Base-by-base conservation (phyloP, 2,888 invertebrate species). In the Chalcis sispes region DNA sequence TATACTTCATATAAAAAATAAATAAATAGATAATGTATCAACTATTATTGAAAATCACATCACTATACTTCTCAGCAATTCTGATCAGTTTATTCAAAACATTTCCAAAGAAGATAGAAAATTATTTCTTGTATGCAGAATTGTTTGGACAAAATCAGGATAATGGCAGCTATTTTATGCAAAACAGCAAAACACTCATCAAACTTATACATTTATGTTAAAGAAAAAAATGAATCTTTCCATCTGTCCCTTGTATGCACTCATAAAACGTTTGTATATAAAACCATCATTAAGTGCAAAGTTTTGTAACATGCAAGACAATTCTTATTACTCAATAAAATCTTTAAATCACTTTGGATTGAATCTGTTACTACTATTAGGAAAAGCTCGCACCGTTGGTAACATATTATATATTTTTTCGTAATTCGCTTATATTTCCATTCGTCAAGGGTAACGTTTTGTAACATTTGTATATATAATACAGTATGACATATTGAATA, bases 241-340 rank as follows among this genome's bases (percentile, higher is more conserved):
- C 80, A 75, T 78, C 78, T 74, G 58, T 77, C 77, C 77, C 78
- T 72, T 71, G 71, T 48, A 25, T 75, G 59, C 59, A 64, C n/a
- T 69, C 65, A 36, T 29, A 58, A 48, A 42, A 70, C 66, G 50
- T 27, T 13, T 74, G 15, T 13, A 52, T 40, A 56, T 20, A 58
- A 71, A 56, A 67, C 29, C 50, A 8, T 20, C n/a, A 5, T 59
- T 27, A 46, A 42, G 20, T 72, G 54, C n/a, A 40, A 48, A 7
- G 20, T 20, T 50, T 20, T 7, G 4, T 4, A 36, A 50, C 20
- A 50, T 4, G 8, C 13, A 64, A 50, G 56, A 64, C 23, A 27
- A 65, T 7, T 18, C 48, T 54, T 54, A 67, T 64, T 52, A 56
- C 64, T 77, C 40, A 10, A 69, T 71, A 61, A 71, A 66, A 71